A percentile compares a stretch with the other conserved stretches of the same genome.
phyloP scores from a whole-genome alignment of 2,888 invertebrate genomes.

The Cephus spinipes region DNA sequence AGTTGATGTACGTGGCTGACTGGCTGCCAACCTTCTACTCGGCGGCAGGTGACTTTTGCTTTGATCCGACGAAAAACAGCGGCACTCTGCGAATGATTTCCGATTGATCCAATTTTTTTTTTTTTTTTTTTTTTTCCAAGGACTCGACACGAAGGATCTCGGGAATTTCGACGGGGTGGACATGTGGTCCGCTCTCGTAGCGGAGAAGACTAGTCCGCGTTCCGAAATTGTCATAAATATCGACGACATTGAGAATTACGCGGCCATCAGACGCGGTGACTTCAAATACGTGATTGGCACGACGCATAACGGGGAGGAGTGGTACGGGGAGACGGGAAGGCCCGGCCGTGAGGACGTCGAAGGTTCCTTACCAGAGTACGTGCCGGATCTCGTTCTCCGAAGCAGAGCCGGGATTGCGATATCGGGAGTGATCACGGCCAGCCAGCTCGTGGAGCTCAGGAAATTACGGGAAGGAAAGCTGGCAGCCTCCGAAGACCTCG shows the following conservation, averaged over 20 bases:
- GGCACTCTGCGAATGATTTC: background rate
- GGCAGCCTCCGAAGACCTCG: slow-evolving; percentile 11
- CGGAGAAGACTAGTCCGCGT: slow-evolving; percentile 67
- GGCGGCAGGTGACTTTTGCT: slow-evolving; percentile 65
- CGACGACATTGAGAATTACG: slow-evolving; percentile 70
- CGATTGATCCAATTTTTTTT: background rate
- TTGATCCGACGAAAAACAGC: background rate
- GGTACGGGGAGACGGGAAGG: slow-evolving; percentile 67
- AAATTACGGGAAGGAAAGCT: slow-evolving; percentile 21
- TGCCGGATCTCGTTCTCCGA: slow-evolving; percentile 63
- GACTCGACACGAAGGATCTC: slow-evolving; percentile 64
- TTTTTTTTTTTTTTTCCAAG: slow-evolving; percentile 36
- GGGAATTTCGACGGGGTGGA: slow-evolving; percentile 72
- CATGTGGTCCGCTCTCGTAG: slow-evolving; percentile 68
- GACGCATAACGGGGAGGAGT: slow-evolving; percentile 54
- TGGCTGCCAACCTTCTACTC: slow-evolving; percentile 72
- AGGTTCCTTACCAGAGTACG: slow-evolving; percentile 60
- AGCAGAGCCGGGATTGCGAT: slow-evolving; percentile 68
- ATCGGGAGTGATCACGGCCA: slow-evolving; percentile 66
- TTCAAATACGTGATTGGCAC: slow-evolving; percentile 75
- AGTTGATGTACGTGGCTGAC: slow-evolving; percentile 71
- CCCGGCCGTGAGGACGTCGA: slow-evolving; percentile 29
- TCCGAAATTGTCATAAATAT: slow-evolving; percentile 73
- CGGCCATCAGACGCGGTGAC: slow-evolving; percentile 72
- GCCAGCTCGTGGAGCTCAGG: slow-evolving; percentile 59